These are phyloP conservation scores for Vanacampus margaritifer DNA, from an alignment of 2,113 vertebrate genomes.

Conservation along the genomic window DNA sequence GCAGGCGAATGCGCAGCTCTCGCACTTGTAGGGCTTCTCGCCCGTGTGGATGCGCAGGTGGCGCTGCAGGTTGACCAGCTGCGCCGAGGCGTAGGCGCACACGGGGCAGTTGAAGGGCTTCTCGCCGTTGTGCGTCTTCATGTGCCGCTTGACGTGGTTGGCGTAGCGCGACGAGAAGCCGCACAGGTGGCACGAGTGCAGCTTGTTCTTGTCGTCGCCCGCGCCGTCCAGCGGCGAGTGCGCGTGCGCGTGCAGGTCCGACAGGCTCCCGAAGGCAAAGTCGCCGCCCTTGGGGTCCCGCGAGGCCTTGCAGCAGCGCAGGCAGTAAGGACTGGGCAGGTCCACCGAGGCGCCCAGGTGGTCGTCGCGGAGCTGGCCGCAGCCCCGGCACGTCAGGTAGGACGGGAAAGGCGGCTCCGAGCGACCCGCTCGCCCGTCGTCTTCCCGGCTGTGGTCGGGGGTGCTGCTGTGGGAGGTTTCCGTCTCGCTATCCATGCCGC, in stretches of 20 bases:
- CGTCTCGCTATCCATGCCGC: conserved; percentile 83
- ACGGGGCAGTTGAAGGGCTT: conserved; percentile 91
- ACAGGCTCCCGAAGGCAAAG: conserved; percentile 56
- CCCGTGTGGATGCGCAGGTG: conserved; percentile 96
- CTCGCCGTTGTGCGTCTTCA: conserved; percentile 98
- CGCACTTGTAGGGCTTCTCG: conserved; percentile 95
- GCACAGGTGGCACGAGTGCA: conserved; percentile 89
- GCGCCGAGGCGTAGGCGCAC: conserved; percentile 91
- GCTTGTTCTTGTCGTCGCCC: conserved; percentile 68
- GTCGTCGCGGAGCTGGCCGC: conserved; percentile 78
- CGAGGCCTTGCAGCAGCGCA: conserved; percentile 72
- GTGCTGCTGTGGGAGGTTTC: conserved; percentile 72
- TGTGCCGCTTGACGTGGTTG: conserved; percentile 96
- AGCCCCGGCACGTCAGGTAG: conserved; percentile 82
- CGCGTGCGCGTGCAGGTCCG: conserved; percentile 46
- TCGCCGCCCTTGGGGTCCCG: conserved; percentile 54
- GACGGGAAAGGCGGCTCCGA: conserved; percentile 64
- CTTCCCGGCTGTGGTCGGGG: conserved; percentile 68
- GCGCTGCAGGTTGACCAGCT: conserved; percentile 95
- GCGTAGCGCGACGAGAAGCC: conserved; percentile 94
- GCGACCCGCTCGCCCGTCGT: conserved; percentile 37
- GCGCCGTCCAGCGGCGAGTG: conserved; percentile 32
- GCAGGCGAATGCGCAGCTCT: conserved; percentile 89
- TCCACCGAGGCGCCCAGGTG: conserved; percentile 56
- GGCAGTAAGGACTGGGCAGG: conserved; percentile 70